Evolutionary conservation across 1,140 invertebrate species (phyloP).

Genomic region (Listronotus bonariensis): DNA sequence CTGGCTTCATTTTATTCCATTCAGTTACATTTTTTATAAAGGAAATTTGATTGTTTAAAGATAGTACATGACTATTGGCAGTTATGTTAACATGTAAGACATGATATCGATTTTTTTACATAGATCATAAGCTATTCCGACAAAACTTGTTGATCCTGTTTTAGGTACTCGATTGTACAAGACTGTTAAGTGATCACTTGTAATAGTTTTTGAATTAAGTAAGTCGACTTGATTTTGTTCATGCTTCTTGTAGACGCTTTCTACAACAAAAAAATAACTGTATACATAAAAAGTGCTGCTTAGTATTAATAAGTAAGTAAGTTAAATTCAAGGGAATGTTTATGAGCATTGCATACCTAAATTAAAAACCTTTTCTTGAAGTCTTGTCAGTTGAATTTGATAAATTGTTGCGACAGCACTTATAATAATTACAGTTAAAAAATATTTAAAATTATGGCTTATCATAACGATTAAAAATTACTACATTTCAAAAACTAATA

Average conservation of each 20-base stretch:
- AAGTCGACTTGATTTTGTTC: conserved; percentile 41
- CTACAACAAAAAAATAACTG: conserved; percentile 9
- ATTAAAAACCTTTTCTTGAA: conserved; percentile 41
- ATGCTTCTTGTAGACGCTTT: conserved; percentile 12
- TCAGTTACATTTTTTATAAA: conserved; percentile 89
- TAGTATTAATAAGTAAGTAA: no score
- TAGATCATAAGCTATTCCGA: conserved; percentile 95
- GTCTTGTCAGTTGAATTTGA: conserved; percentile 43
- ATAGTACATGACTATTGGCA: conserved; percentile 92
- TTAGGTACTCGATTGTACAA: conserved; percentile 98
- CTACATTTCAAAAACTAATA: no score
- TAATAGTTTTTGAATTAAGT: background rate
- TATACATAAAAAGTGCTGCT: no score
- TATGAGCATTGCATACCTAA: conserved; percentile 34
- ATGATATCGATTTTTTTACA: conserved; percentile 91
- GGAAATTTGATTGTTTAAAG: conserved; percentile 83
- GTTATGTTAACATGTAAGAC: conserved; percentile 97
- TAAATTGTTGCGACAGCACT: conserved; percentile 41
- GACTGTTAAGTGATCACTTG: conserved; percentile 70
- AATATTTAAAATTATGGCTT: conserved; percentile 14
- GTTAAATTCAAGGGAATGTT: no score
- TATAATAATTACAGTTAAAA: conserved; percentile 38
- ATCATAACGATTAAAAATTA: no score
- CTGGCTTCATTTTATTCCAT: conserved; percentile 89
- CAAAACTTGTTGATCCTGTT: conserved; percentile 98